These are phyloP conservation scores for Phrynosoma platyrhinos DNA, from an alignment of 2,113 vertebrate genomes.

Conservation along the genomic window DNA sequence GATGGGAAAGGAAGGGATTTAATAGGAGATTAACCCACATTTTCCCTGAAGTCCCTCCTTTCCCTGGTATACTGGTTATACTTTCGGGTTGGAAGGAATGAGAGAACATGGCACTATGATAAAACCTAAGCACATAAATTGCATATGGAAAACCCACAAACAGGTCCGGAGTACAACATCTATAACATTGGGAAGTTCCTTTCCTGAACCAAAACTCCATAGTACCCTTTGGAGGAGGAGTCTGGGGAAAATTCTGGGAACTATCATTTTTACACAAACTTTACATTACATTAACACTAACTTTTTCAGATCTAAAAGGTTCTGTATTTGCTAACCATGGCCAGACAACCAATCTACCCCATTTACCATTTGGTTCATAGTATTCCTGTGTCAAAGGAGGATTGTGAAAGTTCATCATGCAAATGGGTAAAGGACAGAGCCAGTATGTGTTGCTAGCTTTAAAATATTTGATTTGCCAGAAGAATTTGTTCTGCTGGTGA, in stretches of 20 bases:
- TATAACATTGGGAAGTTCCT: background rate
- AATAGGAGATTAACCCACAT: background rate
- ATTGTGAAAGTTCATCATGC: background rate
- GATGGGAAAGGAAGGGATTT: background rate
- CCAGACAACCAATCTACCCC: background rate
- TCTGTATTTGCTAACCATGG: background rate
- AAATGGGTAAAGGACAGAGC: background rate
- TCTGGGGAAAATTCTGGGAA: too few relatives aligned
- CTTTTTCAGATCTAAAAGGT: too few relatives aligned
- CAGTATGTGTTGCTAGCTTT: background rate
- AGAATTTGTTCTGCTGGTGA: conserved; percentile 11
- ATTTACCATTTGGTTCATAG: background rate
- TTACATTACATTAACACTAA: too few relatives aligned
- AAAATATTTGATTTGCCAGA: background rate
- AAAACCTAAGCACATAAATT: background rate
- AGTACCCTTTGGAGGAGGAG: too few relatives aligned
- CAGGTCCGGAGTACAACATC: background rate
- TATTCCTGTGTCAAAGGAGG: background rate
- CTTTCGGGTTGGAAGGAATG: background rate
- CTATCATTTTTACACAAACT: too few relatives aligned
- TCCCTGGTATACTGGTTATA: background rate
- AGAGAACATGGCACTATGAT: background rate
- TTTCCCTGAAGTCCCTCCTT: background rate
- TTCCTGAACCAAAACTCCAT: too few relatives aligned
- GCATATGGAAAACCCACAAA: background rate